Evolutionary conservation across 2,888 invertebrate species (phyloP), one percentile per base, ranked within the genome.

Genomic region (Harmothoe impar): DNA sequence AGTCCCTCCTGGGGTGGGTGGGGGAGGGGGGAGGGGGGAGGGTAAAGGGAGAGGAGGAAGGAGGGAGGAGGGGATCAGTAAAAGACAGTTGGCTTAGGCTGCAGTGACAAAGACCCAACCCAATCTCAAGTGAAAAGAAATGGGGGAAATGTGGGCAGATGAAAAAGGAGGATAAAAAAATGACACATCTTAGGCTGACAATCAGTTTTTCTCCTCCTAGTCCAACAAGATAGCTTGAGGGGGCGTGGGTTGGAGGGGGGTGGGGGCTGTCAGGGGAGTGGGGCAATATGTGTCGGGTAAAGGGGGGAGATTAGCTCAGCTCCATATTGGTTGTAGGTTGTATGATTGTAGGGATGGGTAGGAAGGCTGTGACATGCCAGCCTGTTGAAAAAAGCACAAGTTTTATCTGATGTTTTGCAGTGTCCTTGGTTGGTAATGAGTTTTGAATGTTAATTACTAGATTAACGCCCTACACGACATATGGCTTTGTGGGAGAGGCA

Each of bases 331-430:
- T 62, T n/a, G 62, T 62, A 20, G 62, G 62, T 62, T n/a, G 62
- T 62, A 20, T n/a, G 15, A 62, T 15, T n/a, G n/a, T 15, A 17
- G 62, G 62, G n/a, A 62, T 3, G 62, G 62, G 62, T 62, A 62
- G 62, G 62, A 3, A 43, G 43, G 10, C 43, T 7, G 43, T 43
- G 43, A 10, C n/a, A n/a, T 43, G 43, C 43, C 3, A 10, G 43
- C 43, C n/a, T n/a, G 72, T 5, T 23, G 1, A 29, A 72, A 72
- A 72, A 72, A 29, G 17, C 20, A 68, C 68, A n/a, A 68, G 72
- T 84, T 78, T 29, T 78, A 78, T 35, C 78, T 84, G 84, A 84
- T 84, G 84, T 84, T 84, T 84, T 84, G 43, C 84, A 84, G 84
- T 35, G 12, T 5, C 0, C 43, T 35, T 17, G 12, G 51, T 51